A percentile compares a stretch with the other conserved stretches of the same genome.
These are phyloP conservation scores for Scomber japonicus DNA, from an alignment of 2,113 vertebrate genomes.

Conservation along the genomic window DNA sequence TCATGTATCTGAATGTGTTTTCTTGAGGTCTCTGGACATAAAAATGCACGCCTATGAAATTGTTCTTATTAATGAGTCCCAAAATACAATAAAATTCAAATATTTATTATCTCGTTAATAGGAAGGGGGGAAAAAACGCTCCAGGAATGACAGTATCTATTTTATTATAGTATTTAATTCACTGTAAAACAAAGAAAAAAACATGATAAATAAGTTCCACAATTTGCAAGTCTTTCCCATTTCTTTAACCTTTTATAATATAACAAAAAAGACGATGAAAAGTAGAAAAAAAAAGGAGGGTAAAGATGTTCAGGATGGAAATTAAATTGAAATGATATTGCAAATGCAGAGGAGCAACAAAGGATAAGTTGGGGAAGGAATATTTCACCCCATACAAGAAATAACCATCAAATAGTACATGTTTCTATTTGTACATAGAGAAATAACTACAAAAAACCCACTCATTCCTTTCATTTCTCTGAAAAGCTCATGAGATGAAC, in stretches of 20 bases:
- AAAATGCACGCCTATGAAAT: background rate
- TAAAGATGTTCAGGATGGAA: conserved; percentile 22
- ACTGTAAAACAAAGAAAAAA: conserved; percentile 64
- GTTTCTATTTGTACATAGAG: conserved; percentile 23
- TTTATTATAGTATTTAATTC: conserved; percentile 77
- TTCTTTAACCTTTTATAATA: conserved; percentile 46
- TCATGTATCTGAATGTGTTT: no score
- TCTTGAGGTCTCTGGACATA: no score
- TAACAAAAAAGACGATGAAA: conserved; percentile 35
- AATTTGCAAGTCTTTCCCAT: conserved; percentile 54
- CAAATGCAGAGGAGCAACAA: conserved; percentile 15
- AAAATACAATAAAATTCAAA: background rate
- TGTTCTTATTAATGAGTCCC: background rate
- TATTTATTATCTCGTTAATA: conserved; percentile 6
- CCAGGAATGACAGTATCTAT: conserved; percentile 17
- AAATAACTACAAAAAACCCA: conserved; percentile 2
- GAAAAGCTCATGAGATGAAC: conserved; percentile 23
- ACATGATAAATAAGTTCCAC: conserved; percentile 72
- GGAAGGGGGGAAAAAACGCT: background rate
- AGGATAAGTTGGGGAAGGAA: conserved; percentile 13
- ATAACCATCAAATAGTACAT: conserved; percentile 9
- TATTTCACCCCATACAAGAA: background rate
- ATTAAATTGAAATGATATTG: conserved; percentile 2
- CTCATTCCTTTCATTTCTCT: conserved; percentile 4
- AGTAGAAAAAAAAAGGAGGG: conserved; percentile 39